Evolutionary conservation across 2,797 vertebrate genomes (phyloP).

Genomic region (Enteromius mattozi): DNA sequence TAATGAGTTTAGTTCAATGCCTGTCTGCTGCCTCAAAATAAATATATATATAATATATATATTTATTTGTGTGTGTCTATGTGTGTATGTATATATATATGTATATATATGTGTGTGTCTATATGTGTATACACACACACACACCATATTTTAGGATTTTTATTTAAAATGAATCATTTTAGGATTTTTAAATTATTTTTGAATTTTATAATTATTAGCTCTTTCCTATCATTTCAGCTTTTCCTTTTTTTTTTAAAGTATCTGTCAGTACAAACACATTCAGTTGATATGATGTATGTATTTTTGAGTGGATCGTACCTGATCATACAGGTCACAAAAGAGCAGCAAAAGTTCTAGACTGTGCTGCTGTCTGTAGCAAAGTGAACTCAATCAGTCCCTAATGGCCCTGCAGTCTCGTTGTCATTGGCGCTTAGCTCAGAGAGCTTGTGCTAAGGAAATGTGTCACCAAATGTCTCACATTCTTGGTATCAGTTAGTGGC

Average conservation of each 20-base stretch:
- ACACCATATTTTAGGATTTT: neutral
- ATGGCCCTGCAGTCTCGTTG: neutral
- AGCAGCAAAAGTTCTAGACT: neutral
- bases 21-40: neutral
- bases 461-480: conserved; percentile 66
- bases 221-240: neutral
- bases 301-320: neutral
- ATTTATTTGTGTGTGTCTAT: no score
- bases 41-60: neutral
- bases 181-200: neutral
- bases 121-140: no score
- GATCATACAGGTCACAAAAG: neutral
- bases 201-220: neutral
- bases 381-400: conserved; percentile 3
- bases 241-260: neutral
- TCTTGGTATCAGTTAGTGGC: conserved; percentile 59
- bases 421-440: conserved; percentile 23
- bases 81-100: neutral
- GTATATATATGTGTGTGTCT: no score
- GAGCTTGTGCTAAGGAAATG: conserved; percentile 60
- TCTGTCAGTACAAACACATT: neutral
- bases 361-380: conserved; percentile 7
- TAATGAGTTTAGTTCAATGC: neutral
- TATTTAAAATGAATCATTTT: neutral
- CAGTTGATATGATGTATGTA: neutral